Evolutionary conservation across 2,797 vertebrate species (phyloP), one percentile per base, ranked within the genome.

Genomic region (Babyrousa celebensis): DNA sequence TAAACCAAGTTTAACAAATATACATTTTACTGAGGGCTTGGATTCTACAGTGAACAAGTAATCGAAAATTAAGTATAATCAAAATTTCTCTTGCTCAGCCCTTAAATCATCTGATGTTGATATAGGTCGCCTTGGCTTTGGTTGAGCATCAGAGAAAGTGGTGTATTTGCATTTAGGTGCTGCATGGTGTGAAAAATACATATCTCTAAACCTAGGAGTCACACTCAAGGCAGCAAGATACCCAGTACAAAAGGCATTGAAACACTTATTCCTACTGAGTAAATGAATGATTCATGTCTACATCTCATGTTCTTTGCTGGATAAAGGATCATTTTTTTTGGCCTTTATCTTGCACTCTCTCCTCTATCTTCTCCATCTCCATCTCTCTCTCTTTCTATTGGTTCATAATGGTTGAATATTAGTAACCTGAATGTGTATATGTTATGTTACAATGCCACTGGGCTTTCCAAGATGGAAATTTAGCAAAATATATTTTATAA

Each of bases 401-500:
- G 16, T 63, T 54, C 67, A 58, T 29, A 90, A 3, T 23, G 79
- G 29, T 82, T 87, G 71, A 83, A 85, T 71, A 84, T 84, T 83
- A 79, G 23, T 56, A 92, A 91, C 6, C 72, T 36, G 7, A 95
- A 54, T 11, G 5, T 67, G 5, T 29, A 1, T 21, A 16, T 58
- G 10, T 83, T 75, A 29, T 43, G 6, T 74, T 74, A 52, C n/a
- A 58, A 62, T 2, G 52, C 9, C 21, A 77, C 16, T 84, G 5
- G 63, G 27, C 43, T 91, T 83, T 67, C 17, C 18, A 95, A 85
- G n/a, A 78, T 63, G 58, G 93, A 89, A 95, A 78, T 79, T 88
- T 88, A 58, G 36, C 21, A 93, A 95, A 94, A 78, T 79, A 29
- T 29, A 65, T 82, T 94, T 79, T 88, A 58, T 63, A 48, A 94